Conservation (phyloP, 2,888 invertebrate genomes). For the Theristus sp. region DNA sequence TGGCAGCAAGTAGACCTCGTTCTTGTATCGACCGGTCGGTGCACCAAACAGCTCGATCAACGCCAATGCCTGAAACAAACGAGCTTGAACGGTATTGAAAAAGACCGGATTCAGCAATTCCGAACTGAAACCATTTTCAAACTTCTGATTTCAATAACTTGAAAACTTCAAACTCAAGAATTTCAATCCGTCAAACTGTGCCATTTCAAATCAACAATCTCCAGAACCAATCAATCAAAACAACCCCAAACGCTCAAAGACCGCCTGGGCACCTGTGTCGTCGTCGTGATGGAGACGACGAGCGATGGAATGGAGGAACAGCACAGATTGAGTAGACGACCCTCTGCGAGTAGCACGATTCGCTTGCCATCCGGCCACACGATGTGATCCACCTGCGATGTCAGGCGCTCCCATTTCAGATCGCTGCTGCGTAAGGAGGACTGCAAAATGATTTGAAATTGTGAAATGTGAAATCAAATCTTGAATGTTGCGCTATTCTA, state of each 20-base stretch:
- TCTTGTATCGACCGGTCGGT: constrained; percentile 76
- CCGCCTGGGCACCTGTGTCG: constrained; percentile 74
- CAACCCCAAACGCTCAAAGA: too few relatives aligned
- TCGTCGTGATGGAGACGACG: constrained; percentile 90
- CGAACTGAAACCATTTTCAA: too few relatives aligned
- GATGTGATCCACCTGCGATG: constrained; percentile 93
- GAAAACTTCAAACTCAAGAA: too few relatives aligned
- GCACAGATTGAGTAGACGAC: constrained; percentile 75
- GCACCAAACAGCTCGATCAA: constrained; percentile 92
- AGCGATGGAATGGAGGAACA: constrained; percentile 93
- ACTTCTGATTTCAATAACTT: too few relatives aligned
- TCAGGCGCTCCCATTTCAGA: constrained; percentile 69
- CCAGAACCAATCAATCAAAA: too few relatives aligned
- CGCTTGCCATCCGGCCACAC: constrained; percentile 94
- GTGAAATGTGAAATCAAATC: too few relatives aligned
- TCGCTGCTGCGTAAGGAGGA: background rate
- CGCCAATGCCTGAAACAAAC: constrained; percentile 50
- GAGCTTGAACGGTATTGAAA: too few relatives aligned
- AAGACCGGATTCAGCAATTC: too few relatives aligned
- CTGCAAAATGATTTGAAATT: too few relatives aligned
- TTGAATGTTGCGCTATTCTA: too few relatives aligned
- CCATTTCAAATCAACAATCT: too few relatives aligned
- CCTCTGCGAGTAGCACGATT: constrained; percentile 78
- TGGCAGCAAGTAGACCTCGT: constrained; percentile 86
- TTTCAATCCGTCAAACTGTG: too few relatives aligned